Conservation (phyloP, 2,113 vertebrate species). For the Anhinga rufa region DNA sequence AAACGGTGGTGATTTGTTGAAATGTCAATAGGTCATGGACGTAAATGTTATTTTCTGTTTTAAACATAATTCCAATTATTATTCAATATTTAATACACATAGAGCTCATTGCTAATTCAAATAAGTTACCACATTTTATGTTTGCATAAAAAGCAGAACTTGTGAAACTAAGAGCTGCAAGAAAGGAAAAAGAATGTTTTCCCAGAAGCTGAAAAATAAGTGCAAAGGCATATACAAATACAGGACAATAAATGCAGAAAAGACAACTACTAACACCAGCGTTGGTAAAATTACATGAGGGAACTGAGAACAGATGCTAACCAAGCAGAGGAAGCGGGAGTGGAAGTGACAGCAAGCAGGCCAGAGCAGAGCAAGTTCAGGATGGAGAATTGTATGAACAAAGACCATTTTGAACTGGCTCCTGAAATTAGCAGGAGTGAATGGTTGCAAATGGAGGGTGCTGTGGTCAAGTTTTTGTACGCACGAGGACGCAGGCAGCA, state of each 20-base stretch:
- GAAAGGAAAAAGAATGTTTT: not conserved
- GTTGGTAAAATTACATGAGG: not conserved
- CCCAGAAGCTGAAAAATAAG: not conserved
- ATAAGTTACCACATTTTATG: not conserved
- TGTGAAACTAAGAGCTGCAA: not conserved
- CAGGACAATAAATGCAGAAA: not conserved
- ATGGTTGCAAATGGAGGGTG: not conserved
- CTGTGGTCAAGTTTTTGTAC: not conserved
- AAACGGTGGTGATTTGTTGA: constrained; percentile 94
- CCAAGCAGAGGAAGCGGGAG: not conserved
- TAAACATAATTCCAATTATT: constrained; percentile 26
- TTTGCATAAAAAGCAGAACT: not conserved
- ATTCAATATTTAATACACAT: not conserved
- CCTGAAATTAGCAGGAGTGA: not conserved
- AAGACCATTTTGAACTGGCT: not conserved
- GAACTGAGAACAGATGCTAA: not conserved
- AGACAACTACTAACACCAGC: not conserved
- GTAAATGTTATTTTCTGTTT: constrained; percentile 94
- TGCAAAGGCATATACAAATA: not conserved
- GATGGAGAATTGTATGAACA: not conserved
- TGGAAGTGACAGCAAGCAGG: not conserved
- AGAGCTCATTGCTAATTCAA: not conserved
- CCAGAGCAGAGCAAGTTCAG: not conserved
- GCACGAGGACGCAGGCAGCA: not conserved
- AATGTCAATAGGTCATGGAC: constrained; percentile 97